Evolutionary conservation across 2,113 vertebrate species (phyloP).

Genomic region (Dolichotis patagonum): DNA sequence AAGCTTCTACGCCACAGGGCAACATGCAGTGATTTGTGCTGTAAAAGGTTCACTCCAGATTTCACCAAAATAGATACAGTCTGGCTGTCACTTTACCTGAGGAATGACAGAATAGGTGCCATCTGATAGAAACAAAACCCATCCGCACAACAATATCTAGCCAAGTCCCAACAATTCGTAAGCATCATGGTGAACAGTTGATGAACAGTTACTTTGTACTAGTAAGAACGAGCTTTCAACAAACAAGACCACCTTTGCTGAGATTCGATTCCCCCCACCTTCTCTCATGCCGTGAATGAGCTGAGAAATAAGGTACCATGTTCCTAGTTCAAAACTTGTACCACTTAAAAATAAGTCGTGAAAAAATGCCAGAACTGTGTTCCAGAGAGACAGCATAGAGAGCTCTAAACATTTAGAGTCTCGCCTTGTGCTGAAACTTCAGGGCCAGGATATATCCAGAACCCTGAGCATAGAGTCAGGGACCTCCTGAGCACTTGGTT

Average conservation of each 20-base stretch:
- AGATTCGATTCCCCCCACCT: neutral
- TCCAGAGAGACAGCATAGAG: neutral
- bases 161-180: neutral
- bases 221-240: neutral
- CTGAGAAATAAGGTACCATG: conserved; percentile 27
- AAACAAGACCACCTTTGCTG: neutral
- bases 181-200: neutral
- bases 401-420: neutral
- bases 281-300: neutral
- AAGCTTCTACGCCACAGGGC: neutral
- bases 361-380: neutral
- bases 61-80: conserved; percentile 1
- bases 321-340: neutral
- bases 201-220: neutral
- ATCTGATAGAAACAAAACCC: neutral
- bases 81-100: neutral
- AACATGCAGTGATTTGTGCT: neutral
- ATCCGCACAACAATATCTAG: too few species aligned
- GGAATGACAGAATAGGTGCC: neutral
- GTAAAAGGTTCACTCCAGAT: neutral
- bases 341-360: neutral
- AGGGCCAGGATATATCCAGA: neutral
- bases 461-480: neutral
- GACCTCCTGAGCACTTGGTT: neutral
- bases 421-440: neutral